A percentile compares a stretch with the other conserved stretches of the same genome.
phyloP scores from a whole-genome alignment of 2,888 invertebrate species.

The Cantharis nigra region DNA sequence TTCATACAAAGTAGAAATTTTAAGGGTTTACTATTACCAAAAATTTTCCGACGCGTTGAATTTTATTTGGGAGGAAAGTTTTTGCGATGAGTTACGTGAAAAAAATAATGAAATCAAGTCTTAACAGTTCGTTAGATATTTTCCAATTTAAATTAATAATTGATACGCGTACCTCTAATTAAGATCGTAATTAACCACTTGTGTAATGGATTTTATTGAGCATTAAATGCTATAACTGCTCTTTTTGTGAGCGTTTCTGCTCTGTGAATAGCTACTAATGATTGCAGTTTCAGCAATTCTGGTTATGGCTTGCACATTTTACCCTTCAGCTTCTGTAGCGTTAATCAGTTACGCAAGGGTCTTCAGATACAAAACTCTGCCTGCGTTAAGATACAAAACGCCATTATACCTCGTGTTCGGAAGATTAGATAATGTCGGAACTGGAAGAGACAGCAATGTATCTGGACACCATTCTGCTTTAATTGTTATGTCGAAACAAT shows the following conservation, averaged over 20 bases:
- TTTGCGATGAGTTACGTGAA: background rate
- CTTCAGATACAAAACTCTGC: slow-evolving; percentile 2
- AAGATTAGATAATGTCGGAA: slow-evolving; percentile 1
- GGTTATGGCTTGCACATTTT: slow-evolving; percentile 24
- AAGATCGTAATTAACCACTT: slow-evolving; percentile 29
- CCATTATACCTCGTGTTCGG: background rate
- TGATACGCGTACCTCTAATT: slow-evolving; percentile 24
- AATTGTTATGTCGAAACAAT: background rate
- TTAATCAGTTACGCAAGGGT: slow-evolving; percentile 22
- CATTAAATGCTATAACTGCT: slow-evolving; percentile 29
- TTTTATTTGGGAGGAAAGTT: background rate
- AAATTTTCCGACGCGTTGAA: background rate
- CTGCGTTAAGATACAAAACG: slow-evolving; percentile 10
- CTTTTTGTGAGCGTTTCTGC: slow-evolving; percentile 25
- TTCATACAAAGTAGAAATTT: background rate
- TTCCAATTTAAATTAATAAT: slow-evolving; percentile 16
- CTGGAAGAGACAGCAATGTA: background rate
- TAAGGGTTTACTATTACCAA: background rate
- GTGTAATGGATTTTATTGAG: slow-evolving; percentile 27
- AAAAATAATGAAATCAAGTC: background rate
- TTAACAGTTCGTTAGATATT: background rate
- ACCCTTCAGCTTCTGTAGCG: slow-evolving; percentile 17
- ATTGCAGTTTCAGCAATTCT: slow-evolving; percentile 29
- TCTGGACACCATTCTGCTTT: background rate
- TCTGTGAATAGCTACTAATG: slow-evolving; percentile 28